These are phyloP conservation scores for Drosophila mauritiana DNA, from an alignment of 1,140 invertebrate genomes.

Conservation along the genomic window DNA sequence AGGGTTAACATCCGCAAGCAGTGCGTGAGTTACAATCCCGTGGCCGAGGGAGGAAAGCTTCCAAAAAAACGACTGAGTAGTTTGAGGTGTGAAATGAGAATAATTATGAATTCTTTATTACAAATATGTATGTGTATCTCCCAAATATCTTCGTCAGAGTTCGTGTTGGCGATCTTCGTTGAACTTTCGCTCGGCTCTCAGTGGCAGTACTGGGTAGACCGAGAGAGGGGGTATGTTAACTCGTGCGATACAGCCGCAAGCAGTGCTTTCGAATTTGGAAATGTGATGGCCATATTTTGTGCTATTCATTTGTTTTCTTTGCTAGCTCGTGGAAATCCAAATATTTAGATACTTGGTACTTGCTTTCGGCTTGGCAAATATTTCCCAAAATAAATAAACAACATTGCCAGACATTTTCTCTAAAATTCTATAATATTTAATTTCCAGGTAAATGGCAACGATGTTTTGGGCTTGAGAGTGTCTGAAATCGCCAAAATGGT, in stretches of 20 bases:
- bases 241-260: neutral
- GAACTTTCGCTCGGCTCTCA: no score
- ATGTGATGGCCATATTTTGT: neutral
- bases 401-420: neutral
- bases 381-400: neutral
- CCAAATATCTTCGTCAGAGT: no score
- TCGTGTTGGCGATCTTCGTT: no score
- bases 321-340: neutral
- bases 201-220: no score
- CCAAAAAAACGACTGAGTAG: no score
- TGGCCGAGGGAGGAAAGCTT: no score
- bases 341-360: constrained; percentile 1
- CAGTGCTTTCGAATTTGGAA: neutral
- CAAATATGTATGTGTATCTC: no score
- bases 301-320: neutral
- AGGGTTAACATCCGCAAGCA: constrained; percentile 9
- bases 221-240: no score
- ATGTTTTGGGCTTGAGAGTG: constrained; percentile 87
- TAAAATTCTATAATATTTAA: neutral
- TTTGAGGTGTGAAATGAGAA: no score
- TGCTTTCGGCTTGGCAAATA: neutral
- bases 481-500: constrained; percentile 87
- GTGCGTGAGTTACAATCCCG: neutral
- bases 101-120: no score
- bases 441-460: constrained; percentile 86